Evolutionary conservation across 1,140 invertebrate species (phyloP), one percentile per base, ranked within the genome.

Genomic region (Pseudachorutes palmiensis): DNA sequence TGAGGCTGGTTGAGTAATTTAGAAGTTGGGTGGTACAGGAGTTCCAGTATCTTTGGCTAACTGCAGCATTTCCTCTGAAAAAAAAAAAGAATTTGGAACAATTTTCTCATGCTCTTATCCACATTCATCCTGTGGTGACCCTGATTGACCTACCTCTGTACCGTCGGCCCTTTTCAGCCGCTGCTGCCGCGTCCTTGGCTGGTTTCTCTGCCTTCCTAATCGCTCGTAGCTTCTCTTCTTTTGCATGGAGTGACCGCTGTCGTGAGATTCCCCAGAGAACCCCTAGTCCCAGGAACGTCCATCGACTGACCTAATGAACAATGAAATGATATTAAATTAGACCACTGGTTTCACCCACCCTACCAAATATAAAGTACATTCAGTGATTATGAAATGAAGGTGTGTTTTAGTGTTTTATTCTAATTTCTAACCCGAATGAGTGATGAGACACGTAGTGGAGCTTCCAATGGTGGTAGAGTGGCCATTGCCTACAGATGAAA

Each of bases 341-440:
- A n/a, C n/a, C n/a, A n/a, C n/a, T n/a, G n/a, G n/a, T n/a, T n/a
- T n/a, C n/a, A n/a, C n/a, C n/a, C n/a, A n/a, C n/a, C n/a, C n/a
- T n/a, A n/a, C n/a, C n/a, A n/a, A n/a, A n/a, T n/a, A n/a, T n/a
- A n/a, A n/a, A n/a, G n/a, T n/a, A n/a, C n/a, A n/a, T n/a, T n/a
- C n/a, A n/a, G n/a, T n/a, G n/a, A n/a, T n/a, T n/a, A n/a, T n/a
- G n/a, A n/a, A n/a, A n/a, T n/a, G n/a, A n/a, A n/a, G n/a, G n/a
- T n/a, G n/a, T n/a, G n/a, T n/a, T n/a, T n/a, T n/a, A n/a, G n/a
- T n/a, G n/a, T n/a, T n/a, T n/a, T n/a, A n/a, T n/a, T n/a, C n/a
- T n/a, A n/a, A n/a, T n/a, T n/a, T 65, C 68, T 80, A 81, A 87
- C 86, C 80, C 85, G 87, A 75, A 89, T 89, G 28, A 88, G 76